Evolutionary conservation across 2,888 invertebrate genomes (phyloP), one percentile per base, ranked within the genome.

Genomic region (Harpalus rubripes): DNA sequence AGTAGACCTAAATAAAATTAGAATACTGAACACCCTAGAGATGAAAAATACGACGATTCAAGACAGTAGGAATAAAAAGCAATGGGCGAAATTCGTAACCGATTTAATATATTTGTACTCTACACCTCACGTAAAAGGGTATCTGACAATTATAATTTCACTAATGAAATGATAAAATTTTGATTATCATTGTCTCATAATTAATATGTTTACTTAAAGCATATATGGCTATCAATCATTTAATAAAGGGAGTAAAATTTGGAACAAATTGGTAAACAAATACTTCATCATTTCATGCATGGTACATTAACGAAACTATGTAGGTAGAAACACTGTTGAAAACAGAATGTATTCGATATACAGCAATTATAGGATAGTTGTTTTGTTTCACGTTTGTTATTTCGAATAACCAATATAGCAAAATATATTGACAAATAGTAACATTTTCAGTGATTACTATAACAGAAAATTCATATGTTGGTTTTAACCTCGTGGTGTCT

Each of bases 201-300:
- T 32, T 65, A 10, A 32, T 65, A 65, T 65, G 65, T 65, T 65
- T 65, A 39, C n/a, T 1, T 32, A 26, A 18, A 32, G 39, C n/a
- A 26, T 65, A 15, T 65, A 32, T 15, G 65, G 39, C 39, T 65
- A 65, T 65, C 2, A 65, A 65, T 65, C 65, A 65, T 32, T 65
- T 7, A 26, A 32, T 59, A 59, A 59, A 0, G 3, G 39, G 65
- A n/a, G 65, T 32, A 32, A 65, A 65, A 39, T n/a, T 26, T 59
- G 65, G 2, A 65, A 32, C 65, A 65, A 32, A n/a, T 65, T 65
- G n/a, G 65, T 65, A 65, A 65, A 65, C 32, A 65, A 39, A 65
- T 65, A 65, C 32, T 65, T 32, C 65, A 32, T 22, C 8, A 1
- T 32, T 65, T 65, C 4, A 7, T 5, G 7, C 7, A 4, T 32